phyloP scores from a whole-genome alignment of 2,797 vertebrate species.

The Sardinella longiceps region DNA sequence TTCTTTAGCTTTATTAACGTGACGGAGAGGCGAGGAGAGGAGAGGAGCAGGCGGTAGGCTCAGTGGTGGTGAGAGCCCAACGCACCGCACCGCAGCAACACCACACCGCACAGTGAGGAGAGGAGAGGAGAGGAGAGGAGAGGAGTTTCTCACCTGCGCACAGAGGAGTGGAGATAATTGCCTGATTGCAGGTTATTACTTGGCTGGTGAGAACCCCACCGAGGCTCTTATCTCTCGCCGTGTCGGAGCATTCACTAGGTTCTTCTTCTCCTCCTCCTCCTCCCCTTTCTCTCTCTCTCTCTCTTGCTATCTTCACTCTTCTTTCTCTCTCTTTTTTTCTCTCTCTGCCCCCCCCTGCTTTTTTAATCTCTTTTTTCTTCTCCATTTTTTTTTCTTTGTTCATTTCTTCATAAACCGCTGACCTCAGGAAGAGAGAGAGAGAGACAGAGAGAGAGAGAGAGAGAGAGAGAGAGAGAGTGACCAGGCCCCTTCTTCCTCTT shows the following conservation, averaged over 20 bases:
- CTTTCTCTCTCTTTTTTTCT: background rate
- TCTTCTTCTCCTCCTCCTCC: no score
- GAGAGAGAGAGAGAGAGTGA: background rate
- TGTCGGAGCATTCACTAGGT: slow-evolving; percentile 41
- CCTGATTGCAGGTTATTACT: slow-evolving; percentile 60
- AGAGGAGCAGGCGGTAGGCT: slow-evolving; percentile 28
- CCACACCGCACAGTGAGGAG: slow-evolving; percentile 13
- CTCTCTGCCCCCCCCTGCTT: background rate
- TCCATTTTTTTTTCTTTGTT: background rate
- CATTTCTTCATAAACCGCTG: background rate
- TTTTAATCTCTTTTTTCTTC: slow-evolving; percentile 1
- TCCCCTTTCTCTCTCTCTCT: slow-evolving; percentile 4
- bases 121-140: slow-evolving; percentile 41
- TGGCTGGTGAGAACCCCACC: slow-evolving; percentile 53
- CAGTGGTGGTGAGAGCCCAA: background rate
- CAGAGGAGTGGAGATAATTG: slow-evolving; percentile 55
- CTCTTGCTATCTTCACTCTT: slow-evolving; percentile 21
- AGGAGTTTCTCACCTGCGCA: slow-evolving; percentile 48
- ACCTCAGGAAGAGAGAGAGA: background rate
- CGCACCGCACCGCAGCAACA: no score
- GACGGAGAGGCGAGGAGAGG: no score
- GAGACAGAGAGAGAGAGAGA: background rate
- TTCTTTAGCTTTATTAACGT: slow-evolving; percentile 52
- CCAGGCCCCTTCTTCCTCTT: background rate
- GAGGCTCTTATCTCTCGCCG: slow-evolving; percentile 48